phyloP scores from a whole-genome alignment of 2,888 invertebrate genomes.

The Orthonychiurus folsomi region DNA sequence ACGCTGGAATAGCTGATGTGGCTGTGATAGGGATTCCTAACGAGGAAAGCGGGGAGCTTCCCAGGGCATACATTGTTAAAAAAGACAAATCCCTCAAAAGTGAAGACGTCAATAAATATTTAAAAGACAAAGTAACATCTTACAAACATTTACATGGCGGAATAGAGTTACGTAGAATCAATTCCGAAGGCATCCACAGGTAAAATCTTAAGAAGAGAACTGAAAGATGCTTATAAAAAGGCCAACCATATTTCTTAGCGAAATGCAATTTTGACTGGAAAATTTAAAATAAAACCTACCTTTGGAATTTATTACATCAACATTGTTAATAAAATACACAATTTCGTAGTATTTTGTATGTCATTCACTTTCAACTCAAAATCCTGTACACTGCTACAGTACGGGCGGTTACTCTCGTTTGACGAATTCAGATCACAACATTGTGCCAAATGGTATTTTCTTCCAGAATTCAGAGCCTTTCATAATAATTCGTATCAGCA shows the following conservation, averaged over 20 bases:
- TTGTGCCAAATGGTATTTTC: conserved; percentile 23
- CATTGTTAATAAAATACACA: background rate
- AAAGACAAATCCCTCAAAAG: conserved; percentile 44
- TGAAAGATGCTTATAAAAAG: conserved; percentile 8
- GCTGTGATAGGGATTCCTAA: conserved; percentile 73
- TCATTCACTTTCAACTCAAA: background rate
- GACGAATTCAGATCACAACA: background rate
- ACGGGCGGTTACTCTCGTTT: background rate
- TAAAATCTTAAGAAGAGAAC: conserved; percentile 15
- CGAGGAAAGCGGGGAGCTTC: conserved; percentile 59
- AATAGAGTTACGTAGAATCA: conserved; percentile 44
- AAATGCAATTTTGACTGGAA: no score
- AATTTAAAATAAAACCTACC: no score
- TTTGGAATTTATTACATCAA: background rate
- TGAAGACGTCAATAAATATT: conserved; percentile 50
- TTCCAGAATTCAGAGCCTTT: conserved; percentile 27
- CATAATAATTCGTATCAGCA: background rate
- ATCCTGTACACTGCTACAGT: background rate
- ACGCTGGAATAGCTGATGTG: conserved; percentile 51
- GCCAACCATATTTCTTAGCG: background rate
- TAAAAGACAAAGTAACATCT: conserved; percentile 59
- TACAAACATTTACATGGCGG: conserved; percentile 65
- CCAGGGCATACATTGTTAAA: conserved; percentile 64
- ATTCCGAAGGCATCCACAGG: conserved; percentile 17
- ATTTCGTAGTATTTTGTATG: background rate